Conservation (phyloP, 2,797 vertebrate genomes). For the Leptodactylus fallax region DNA sequence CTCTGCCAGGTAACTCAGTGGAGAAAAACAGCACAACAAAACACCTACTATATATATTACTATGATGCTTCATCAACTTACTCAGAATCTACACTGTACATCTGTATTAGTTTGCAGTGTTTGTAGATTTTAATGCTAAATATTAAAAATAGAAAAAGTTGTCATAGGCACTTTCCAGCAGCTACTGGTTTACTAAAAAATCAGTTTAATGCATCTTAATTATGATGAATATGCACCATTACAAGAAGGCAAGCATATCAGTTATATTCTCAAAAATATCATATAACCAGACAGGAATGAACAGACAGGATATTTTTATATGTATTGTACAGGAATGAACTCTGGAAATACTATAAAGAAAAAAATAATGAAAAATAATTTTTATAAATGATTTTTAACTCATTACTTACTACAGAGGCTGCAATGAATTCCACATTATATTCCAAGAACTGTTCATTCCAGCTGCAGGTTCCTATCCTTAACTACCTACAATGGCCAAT, state of each 20-base stretch:
- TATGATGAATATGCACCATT: not conserved
- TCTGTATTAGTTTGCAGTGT: too few relatives aligned
- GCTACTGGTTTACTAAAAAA: too few relatives aligned
- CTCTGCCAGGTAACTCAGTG: too few relatives aligned
- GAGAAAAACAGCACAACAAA: too few relatives aligned
- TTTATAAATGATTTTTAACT: not conserved
- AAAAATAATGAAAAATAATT: not conserved
- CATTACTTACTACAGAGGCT: not conserved
- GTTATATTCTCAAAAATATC: not conserved
- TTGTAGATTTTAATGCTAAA: too few relatives aligned
- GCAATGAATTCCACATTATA: not conserved
- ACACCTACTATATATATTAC: too few relatives aligned
- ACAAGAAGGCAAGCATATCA: not conserved
- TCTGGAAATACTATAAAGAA: not conserved
- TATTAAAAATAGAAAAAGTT: too few relatives aligned
- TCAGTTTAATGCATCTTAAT: not conserved
- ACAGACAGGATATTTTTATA: too few relatives aligned
- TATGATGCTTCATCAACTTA: too few relatives aligned
- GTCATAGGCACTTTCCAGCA: too few relatives aligned
- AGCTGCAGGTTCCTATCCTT: conserved; percentile 18
- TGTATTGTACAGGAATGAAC: not conserved
- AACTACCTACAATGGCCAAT: not conserved
- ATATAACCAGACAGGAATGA: conserved; percentile 8
- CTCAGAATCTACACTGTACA: too few relatives aligned
- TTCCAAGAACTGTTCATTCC: not conserved